These are phyloP conservation scores for Misgurnus anguillicaudatus DNA, from an alignment of 2,113 vertebrate genomes.

Conservation along the genomic window DNA sequence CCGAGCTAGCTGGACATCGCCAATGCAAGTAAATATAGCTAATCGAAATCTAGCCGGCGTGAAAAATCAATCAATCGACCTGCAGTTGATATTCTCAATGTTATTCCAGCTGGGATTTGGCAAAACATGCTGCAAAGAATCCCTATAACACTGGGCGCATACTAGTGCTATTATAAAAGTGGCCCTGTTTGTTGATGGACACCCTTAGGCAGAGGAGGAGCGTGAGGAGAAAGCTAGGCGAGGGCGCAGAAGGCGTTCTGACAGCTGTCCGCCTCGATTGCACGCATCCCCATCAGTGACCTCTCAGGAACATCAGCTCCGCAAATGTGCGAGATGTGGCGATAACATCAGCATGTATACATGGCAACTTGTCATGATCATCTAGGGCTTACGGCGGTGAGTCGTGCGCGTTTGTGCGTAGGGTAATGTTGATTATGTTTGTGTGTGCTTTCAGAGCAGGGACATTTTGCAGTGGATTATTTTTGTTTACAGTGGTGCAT, in stretches of 20 bases:
- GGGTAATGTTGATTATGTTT: constrained; percentile 8
- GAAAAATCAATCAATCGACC: not conserved
- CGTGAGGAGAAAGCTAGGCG: constrained; percentile 64
- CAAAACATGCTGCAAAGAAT: not conserved
- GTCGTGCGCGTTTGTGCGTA: constrained; percentile 32
- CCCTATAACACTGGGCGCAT: constrained; percentile 30
- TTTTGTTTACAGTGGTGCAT: no score
- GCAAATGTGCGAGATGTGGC: constrained; percentile 53
- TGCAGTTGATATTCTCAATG: not conserved
- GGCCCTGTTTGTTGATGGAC: constrained; percentile 27
- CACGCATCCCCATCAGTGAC: constrained; percentile 43
- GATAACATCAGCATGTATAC: constrained; percentile 66
- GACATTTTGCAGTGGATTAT: not conserved
- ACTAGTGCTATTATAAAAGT: constrained; percentile 10
- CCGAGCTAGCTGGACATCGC: no score
- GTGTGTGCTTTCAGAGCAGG: not conserved
- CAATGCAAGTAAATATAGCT: not conserved
- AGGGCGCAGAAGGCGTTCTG: constrained; percentile 62
- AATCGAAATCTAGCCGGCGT: not conserved
- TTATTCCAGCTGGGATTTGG: constrained; percentile 24
- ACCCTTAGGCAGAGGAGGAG: constrained; percentile 45
- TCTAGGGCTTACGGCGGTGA: constrained; percentile 53
- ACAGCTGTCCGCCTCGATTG: constrained; percentile 66
- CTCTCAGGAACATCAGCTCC: constrained; percentile 36
- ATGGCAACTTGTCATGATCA: constrained; percentile 65